A percentile compares a stretch with the other conserved stretches of the same genome.
phyloP scores from a whole-genome alignment of 2,113 vertebrate species.

The Takifugu bimaculatus region DNA sequence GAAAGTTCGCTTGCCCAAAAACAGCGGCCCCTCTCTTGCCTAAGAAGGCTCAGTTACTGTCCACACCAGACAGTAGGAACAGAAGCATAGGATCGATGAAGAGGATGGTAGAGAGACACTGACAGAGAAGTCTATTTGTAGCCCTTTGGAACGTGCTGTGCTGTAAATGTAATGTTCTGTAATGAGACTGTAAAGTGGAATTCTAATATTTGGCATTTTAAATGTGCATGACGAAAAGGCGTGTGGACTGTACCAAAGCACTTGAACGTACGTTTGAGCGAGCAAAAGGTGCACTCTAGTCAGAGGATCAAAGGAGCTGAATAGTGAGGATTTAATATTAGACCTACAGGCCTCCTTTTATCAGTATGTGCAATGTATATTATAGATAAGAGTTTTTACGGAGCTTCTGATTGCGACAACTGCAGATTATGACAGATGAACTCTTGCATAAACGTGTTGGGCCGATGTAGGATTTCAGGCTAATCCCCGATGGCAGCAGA shows the following conservation, averaged over 20 bases:
- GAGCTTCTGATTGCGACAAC: conserved; percentile 3
- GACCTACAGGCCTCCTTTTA: conserved; percentile 23
- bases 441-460: neutral
- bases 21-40: conserved; percentile 13
- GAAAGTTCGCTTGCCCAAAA: conserved; percentile 17
- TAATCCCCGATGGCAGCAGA: neutral
- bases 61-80: conserved; percentile 8
- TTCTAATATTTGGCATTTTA: conserved; percentile 33
- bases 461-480: neutral
- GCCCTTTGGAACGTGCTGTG: conserved; percentile 34
- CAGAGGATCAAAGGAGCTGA: conserved; percentile 32
- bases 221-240: conserved; percentile 38
- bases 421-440: conserved; percentile 20
- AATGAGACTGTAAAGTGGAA: conserved; percentile 22
- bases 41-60: conserved; percentile 36
- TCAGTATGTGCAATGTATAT: conserved; percentile 46
- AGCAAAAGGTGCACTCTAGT: conserved; percentile 20
- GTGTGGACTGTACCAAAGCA: conserved; percentile 49
- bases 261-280: conserved; percentile 15
- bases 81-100: conserved; percentile 4
- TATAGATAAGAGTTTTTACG: conserved; percentile 2
- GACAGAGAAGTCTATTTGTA: conserved; percentile 36
- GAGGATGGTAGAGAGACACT: conserved; percentile 49
- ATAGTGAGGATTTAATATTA: conserved; percentile 11
- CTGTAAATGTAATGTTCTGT: conserved; percentile 23